A percentile compares a stretch with the other conserved stretches of the same genome.
Evolutionary conservation across 2,113 vertebrate species (phyloP).

Genomic region (Meriones unguiculatus): DNA sequence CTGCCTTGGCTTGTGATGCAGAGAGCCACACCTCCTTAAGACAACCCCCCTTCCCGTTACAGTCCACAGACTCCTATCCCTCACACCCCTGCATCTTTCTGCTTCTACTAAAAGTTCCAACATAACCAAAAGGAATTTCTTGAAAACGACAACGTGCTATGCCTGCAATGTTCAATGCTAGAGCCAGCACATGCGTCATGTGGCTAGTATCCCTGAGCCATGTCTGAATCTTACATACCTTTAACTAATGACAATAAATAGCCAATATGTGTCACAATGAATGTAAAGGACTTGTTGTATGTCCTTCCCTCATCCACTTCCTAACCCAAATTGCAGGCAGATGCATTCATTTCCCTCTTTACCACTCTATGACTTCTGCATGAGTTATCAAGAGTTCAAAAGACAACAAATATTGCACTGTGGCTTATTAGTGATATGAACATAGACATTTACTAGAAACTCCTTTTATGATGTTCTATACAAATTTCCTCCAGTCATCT

Average conservation of each 20-base stretch:
- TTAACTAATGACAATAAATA: background rate
- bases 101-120: background rate
- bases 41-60: background rate
- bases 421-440: background rate
- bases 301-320: background rate
- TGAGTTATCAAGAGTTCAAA: background rate
- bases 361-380: background rate
- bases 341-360: background rate
- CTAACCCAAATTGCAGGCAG: background rate
- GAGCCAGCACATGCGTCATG: too few relatives aligned
- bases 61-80: background rate
- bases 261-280: background rate
- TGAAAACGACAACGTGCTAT: background rate
- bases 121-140: background rate
- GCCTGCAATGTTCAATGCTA: background rate
- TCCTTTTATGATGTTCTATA: background rate
- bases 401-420: background rate
- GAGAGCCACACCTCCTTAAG: background rate
- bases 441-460: background rate
- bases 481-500: background rate
- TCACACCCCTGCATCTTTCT: background rate
- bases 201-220: background rate
- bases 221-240: background rate
- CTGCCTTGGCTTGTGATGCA: background rate
- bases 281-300: background rate